Conservation (phyloP, 2,113 vertebrate genomes). For the Chloropsis cyanopogon region DNA sequence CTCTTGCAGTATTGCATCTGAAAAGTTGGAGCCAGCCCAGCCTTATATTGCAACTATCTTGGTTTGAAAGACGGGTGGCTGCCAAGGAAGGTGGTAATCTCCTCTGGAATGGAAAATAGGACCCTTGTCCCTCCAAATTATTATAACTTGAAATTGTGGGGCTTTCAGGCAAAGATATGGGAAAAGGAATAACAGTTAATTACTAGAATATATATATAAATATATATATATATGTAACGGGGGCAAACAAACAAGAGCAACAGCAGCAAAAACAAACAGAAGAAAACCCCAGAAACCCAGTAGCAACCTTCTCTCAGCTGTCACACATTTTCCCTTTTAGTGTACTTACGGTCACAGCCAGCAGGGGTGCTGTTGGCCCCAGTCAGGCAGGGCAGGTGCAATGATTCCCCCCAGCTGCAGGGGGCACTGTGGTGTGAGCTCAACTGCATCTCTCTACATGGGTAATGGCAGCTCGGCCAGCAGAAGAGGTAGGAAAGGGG, state of each 20-base stretch:
- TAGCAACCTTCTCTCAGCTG: background rate
- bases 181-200: background rate
- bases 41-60: background rate
- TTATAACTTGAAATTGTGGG: background rate
- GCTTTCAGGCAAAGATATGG: background rate
- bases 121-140: background rate
- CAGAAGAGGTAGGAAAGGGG: background rate
- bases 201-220: background rate
- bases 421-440: background rate
- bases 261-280: background rate
- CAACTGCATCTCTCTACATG: rapidly evolving
- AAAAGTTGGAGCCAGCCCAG: background rate
- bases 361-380: background rate
- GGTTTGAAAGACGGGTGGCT: background rate
- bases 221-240: background rate
- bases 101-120: background rate
- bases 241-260: background rate
- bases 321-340: background rate
- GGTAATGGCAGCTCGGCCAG: rapidly evolving
- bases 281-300: background rate
- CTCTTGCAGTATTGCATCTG: background rate
- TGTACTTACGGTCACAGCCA: rapidly evolving
- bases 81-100: background rate
- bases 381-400: background rate
- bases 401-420: background rate